Conservation (phyloP, 2,888 invertebrate genomes). For the Cremastinae sp. region DNA sequence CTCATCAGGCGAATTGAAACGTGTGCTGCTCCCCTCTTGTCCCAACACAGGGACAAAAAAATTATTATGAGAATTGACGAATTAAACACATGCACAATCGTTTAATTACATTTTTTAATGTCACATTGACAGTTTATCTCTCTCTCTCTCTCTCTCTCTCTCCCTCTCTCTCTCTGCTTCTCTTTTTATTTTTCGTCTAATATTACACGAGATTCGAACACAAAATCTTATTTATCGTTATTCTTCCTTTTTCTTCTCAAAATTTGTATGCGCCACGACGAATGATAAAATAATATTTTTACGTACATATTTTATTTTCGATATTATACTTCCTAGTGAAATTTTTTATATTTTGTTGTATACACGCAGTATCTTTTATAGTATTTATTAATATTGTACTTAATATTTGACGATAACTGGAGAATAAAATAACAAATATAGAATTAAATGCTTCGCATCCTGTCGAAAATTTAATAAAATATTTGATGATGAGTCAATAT, state of each 20-base stretch:
- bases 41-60: conserved; percentile 5
- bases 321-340: too few species aligned
- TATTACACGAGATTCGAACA: neutral
- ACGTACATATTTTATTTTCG: neutral
- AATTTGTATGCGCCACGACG: neutral
- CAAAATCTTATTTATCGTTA: neutral
- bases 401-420: too few species aligned
- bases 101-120: conserved; percentile 13
- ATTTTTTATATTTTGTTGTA: too few species aligned
- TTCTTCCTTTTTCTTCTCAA: neutral
- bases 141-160: too few species aligned
- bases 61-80: conserved; percentile 5
- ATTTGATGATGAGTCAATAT: neutral
- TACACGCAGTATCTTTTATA: too few species aligned
- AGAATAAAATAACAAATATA: too few species aligned
- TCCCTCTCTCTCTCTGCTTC: too few species aligned
- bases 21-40: conserved; percentile 1
- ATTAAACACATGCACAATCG: conserved; percentile 16
- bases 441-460: too few species aligned
- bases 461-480: too few species aligned
- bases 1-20: conserved; percentile 39
- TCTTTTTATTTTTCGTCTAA: too few species aligned
- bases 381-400: too few species aligned
- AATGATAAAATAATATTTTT: neutral
- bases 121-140: too few species aligned